Base-by-base conservation (phyloP, 2,888 invertebrate species). In the Spatulosminthurus flaviceps region DNA sequence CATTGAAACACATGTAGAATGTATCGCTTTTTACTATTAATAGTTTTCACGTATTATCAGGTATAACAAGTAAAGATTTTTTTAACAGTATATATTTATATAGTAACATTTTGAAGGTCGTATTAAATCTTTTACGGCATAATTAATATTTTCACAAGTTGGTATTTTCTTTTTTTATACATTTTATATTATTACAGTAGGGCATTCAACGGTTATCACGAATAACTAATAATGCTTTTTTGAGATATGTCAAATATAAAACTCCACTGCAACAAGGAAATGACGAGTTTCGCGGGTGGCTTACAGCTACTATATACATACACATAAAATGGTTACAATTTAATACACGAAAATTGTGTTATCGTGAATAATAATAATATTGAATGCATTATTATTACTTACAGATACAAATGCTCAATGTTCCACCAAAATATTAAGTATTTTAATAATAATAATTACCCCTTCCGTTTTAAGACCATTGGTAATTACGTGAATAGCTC, bases 401-500 rank as follows among this genome's bases (percentile, higher is more conserved):
- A 64, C 24, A 24, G 24, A 22, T 26, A 64, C n/a, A 64, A 64
- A 64, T 64, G n/a, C 9, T 64, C 26, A 9, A 64, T 22, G n/a
- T 19, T 24, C 24, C 51, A 64, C 5, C 22, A 64, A 64, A 64
- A 51, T 51, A n/a, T 51, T 51, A 51, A 51, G 51, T 51, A 51
- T 51, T 51, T n/a, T 13, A 51, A 51, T 24, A 64, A 21, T 60
- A 60, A 60, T 60, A 60, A 64, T 64, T 64, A 64, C 64, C 64
- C 64, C n/a, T 64, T 64, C 64, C 64, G 22, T 64, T 64, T 64
- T 24, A 64, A 64, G 64, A 64, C n/a, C n/a, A n/a, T 24, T 26
- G 64, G 64, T 64, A 64, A 64, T 64, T 64, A 64, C 64, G 64
- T 64, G 64, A 64, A 64, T 64, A 64, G 64, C 64, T 64, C 64